Conservation (phyloP, 2,113 vertebrate genomes). For the Scytalopus superciliaris region DNA sequence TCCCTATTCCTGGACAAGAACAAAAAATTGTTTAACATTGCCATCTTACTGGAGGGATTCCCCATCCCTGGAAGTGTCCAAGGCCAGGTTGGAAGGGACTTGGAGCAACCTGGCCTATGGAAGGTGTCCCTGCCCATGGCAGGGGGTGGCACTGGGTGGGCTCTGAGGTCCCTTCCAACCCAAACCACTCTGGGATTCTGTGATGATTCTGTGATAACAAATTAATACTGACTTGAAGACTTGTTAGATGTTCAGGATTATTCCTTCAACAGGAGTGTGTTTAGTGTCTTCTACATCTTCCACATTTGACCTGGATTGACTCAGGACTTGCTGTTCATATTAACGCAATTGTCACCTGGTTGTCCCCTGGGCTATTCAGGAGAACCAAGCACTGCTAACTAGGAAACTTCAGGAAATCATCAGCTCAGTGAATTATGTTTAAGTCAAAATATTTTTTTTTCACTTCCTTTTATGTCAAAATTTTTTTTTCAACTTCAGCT, state of each 20-base stretch:
- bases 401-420: not conserved
- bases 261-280: not conserved
- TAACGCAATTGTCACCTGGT: not conserved
- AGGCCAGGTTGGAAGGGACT: not conserved
- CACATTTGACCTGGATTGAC: not conserved
- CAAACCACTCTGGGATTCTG: not conserved
- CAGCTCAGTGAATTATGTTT: not conserved
- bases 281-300: not conserved
- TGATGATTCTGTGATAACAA: not conserved
- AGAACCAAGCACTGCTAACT: not conserved
- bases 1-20: not conserved
- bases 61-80: not conserved
- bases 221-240: not conserved
- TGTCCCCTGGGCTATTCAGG: not conserved
- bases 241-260: not conserved
- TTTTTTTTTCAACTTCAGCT: not conserved
- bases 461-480: not conserved
- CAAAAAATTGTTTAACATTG: not conserved
- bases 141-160: not conserved
- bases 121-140: not conserved
- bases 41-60: not conserved
- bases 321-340: not conserved
- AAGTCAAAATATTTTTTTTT: not conserved
- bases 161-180: not conserved
- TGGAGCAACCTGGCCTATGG: not conserved